Evolutionary conservation across 2,888 invertebrate genomes (phyloP).

Genomic region (Habroteleia sp.): DNA sequence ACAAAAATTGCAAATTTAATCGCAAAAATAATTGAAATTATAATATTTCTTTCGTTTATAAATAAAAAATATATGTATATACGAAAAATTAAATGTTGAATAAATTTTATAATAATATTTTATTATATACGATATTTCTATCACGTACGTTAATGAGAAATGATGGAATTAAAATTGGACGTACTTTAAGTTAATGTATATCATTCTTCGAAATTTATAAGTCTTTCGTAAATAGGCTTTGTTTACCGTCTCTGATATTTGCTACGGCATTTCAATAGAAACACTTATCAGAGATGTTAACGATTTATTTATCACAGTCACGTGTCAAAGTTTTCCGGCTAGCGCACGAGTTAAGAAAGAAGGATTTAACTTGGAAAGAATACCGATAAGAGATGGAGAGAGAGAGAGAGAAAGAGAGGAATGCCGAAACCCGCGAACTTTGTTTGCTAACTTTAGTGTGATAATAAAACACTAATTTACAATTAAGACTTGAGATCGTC

Average conservation of each 20-base stretch:
- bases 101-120: too few species aligned
- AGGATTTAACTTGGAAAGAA: constrained; percentile 51
- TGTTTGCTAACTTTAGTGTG: constrained; percentile 47
- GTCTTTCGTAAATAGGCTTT: constrained; percentile 15
- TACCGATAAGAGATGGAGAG: constrained; percentile 56
- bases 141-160: too few species aligned
- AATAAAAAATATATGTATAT: too few species aligned
- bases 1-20: too few species aligned
- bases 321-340: constrained; percentile 52
- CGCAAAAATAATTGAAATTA: too few species aligned
- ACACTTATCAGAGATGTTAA: constrained; percentile 51
- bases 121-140: too few species aligned
- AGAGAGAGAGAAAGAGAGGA: too few species aligned
- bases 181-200: too few species aligned
- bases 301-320: constrained; percentile 60
- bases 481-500: constrained; percentile 39
- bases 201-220: not conserved
- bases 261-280: constrained; percentile 35
- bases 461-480: constrained; percentile 61
- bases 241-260: constrained; percentile 23
- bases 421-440: constrained; percentile 47
- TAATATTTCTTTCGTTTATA: too few species aligned
- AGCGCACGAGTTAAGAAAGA: constrained; percentile 28
- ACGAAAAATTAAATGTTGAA: too few species aligned
- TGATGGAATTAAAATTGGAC: too few species aligned